phyloP scores from a whole-genome alignment of 1,140 invertebrate species.

The Drosophila obscura region DNA sequence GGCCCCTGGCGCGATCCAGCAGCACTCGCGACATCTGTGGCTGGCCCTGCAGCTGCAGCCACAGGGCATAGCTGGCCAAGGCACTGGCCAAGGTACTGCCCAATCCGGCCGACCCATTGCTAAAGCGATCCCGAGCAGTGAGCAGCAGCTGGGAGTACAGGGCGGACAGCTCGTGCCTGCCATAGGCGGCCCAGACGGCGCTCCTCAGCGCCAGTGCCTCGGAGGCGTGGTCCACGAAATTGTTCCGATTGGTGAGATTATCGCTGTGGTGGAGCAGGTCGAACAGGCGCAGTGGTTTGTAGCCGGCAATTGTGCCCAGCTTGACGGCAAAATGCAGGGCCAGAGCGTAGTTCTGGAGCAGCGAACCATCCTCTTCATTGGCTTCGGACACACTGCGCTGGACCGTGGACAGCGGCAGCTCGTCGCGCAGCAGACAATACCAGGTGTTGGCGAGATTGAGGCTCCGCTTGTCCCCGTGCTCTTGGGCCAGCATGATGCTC shows the following conservation, averaged over 20 bases:
- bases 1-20: slow-evolving; percentile 86
- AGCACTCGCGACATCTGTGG: slow-evolving; percentile 85
- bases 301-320: slow-evolving; percentile 82
- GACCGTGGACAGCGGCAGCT: slow-evolving; percentile 59
- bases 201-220: slow-evolving; percentile 91
- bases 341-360: slow-evolving; percentile 87
- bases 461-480: slow-evolving; percentile 92
- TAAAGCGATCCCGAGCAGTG: slow-evolving; percentile 83
- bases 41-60: slow-evolving; percentile 87
- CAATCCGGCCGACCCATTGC: slow-evolving; percentile 88
- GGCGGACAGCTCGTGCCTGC: slow-evolving; percentile 92
- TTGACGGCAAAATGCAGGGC: slow-evolving; percentile 87
- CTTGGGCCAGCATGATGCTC: slow-evolving; percentile 94
- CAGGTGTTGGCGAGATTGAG: slow-evolving; percentile 93
- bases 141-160: slow-evolving; percentile 91
- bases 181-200: slow-evolving; percentile 93
- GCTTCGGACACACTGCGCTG: slow-evolving; percentile 58
- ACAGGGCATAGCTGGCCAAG: slow-evolving; percentile 88
- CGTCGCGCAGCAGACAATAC: slow-evolving; percentile 88
- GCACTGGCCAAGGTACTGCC: slow-evolving; percentile 90
- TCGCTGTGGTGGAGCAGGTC: slow-evolving; percentile 93
- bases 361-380: slow-evolving; percentile 84
- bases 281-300: slow-evolving; percentile 84
- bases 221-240: slow-evolving; percentile 91
- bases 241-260: slow-evolving; percentile 92